Evolutionary conservation across 2,797 vertebrate species (phyloP).

Genomic region (Thamnophis elegans): DNA sequence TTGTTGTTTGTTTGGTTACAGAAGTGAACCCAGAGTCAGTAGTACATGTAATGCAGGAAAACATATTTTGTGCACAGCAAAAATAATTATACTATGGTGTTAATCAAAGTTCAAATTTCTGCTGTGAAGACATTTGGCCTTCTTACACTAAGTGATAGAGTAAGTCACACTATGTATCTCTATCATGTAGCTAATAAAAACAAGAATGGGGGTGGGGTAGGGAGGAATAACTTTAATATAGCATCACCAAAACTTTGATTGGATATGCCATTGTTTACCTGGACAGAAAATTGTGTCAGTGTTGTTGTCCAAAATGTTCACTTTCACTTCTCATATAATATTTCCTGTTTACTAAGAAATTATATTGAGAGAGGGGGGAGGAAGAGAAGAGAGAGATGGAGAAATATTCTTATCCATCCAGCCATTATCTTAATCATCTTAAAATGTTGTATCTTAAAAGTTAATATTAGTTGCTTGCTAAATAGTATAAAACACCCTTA

Average conservation of each 20-base stretch:
- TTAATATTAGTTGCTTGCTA: background rate
- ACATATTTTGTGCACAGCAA: conserved; percentile 38
- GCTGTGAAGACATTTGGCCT: conserved; percentile 6
- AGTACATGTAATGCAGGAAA: conserved; percentile 52
- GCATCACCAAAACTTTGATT: background rate
- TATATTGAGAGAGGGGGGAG: background rate
- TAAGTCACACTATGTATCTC: background rate
- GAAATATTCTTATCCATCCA: background rate
- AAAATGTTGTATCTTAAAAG: background rate
- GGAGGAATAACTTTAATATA: background rate
- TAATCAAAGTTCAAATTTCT: conserved; percentile 41
- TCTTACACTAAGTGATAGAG: conserved; percentile 44
- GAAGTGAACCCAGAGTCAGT: conserved; percentile 61
- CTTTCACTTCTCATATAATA: background rate
- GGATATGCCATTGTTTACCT: background rate
- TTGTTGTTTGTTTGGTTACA: conserved; percentile 65
- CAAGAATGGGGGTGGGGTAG: background rate
- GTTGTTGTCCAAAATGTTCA: background rate
- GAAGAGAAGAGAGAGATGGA: background rate
- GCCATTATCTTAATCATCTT: background rate
- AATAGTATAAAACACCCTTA: background rate
- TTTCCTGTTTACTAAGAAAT: background rate
- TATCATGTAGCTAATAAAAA: background rate
- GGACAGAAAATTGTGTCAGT: background rate
- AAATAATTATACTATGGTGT: conserved; percentile 48